These are phyloP conservation scores for Casuarius casuarius DNA, from an alignment of 2,113 vertebrate genomes.

Conservation along the genomic window DNA sequence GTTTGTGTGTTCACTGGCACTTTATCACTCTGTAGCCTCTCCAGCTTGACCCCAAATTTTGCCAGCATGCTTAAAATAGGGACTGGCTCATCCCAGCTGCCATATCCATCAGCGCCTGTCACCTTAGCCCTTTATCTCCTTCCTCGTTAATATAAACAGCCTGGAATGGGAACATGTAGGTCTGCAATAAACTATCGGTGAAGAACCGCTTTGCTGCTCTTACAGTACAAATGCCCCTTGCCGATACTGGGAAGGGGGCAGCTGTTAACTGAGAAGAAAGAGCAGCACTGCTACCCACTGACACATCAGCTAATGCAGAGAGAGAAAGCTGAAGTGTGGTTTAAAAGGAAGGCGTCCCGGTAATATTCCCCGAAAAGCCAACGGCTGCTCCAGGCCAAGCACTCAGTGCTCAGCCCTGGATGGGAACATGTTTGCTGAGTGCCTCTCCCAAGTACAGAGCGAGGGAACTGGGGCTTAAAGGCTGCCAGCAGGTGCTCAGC, in stretches of 20 bases:
- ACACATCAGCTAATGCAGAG: background rate
- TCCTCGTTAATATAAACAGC: slow-evolving; percentile 40
- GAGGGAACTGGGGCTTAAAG: background rate
- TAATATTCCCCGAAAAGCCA: background rate
- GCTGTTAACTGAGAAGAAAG: background rate
- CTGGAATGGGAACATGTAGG: slow-evolving; percentile 20
- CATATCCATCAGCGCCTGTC: slow-evolving; percentile 54
- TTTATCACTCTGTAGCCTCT: slow-evolving; percentile 16
- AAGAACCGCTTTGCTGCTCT: background rate
- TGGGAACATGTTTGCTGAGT: background rate
- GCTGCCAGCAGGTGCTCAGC: background rate
- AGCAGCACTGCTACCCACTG: background rate
- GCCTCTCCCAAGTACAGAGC: background rate
- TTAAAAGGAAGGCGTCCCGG: background rate
- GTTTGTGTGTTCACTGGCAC: slow-evolving; percentile 29
- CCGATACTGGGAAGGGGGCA: background rate
- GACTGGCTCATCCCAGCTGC: slow-evolving; percentile 58
- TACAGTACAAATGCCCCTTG: background rate
- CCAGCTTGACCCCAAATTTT: slow-evolving; percentile 42
- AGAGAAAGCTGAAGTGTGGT: background rate
- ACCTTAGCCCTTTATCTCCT: slow-evolving; percentile 35
- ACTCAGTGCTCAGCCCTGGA: background rate
- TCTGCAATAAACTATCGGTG: background rate
- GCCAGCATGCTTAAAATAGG: slow-evolving; percentile 65
- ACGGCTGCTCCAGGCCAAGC: background rate